These are phyloP conservation scores for Montipora foliosa DNA, from an alignment of 64 coral and sea anemone species.

Conservation along the genomic window DNA sequence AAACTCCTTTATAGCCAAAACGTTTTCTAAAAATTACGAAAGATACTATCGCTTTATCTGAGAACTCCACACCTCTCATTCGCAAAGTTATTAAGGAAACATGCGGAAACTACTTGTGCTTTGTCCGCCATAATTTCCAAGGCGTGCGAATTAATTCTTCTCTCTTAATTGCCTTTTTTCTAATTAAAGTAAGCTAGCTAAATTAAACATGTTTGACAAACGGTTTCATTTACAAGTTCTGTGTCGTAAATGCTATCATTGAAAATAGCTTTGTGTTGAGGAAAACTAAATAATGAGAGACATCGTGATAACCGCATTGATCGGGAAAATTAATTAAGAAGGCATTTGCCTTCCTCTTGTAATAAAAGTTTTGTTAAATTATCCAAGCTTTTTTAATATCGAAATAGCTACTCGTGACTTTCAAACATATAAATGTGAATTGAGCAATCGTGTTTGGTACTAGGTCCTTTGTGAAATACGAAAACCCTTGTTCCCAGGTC, in stretches of 20 bases:
- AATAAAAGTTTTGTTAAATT: background rate
- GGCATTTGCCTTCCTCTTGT: background rate
- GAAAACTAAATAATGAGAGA: constrained; percentile 5
- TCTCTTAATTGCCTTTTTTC: background rate
- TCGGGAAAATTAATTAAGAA: constrained; percentile 8
- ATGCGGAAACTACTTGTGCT: background rate
- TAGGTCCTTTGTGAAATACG: too few relatives aligned
- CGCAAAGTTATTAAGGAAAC: too few relatives aligned
- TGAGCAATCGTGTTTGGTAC: too few relatives aligned
- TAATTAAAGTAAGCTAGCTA: background rate
- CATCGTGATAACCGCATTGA: background rate
- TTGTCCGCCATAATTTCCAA: background rate
- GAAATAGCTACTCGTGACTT: background rate
- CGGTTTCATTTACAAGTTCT: background rate
- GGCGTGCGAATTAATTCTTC: background rate
- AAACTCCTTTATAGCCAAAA: too few relatives aligned
- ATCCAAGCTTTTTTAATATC: background rate
- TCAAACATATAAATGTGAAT: background rate
- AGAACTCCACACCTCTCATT: too few relatives aligned
- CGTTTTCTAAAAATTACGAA: too few relatives aligned
- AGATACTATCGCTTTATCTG: too few relatives aligned
- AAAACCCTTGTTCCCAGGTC: too few relatives aligned
- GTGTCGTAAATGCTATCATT: background rate
- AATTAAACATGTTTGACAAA: background rate
- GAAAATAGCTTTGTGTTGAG: background rate